A percentile compares a stretch with the other conserved stretches of the same genome.
Conservation (phyloP, 53 echinoderm and acorn worm genomes). For the Holothuria leucospilota region DNA sequence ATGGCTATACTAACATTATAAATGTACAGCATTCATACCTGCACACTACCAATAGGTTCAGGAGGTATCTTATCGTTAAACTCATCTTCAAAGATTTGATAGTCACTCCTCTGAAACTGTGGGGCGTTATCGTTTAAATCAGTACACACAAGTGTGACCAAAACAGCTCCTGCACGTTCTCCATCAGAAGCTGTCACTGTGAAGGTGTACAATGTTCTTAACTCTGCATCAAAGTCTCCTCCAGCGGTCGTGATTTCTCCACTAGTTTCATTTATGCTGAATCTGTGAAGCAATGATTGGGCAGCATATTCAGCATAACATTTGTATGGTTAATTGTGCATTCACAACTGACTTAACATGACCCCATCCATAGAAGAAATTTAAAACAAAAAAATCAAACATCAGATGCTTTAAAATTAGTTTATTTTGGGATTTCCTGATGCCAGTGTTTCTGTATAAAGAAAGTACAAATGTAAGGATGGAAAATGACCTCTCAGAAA, state of each 20-base stretch:
- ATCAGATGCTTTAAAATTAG: too few species aligned
- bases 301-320: too few species aligned
- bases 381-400: too few species aligned
- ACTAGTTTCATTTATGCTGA: neutral
- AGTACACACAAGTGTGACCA: conserved; percentile 11
- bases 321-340: neutral
- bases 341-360: too few species aligned
- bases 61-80: neutral
- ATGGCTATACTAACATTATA: too few species aligned
- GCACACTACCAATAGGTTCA: conserved; percentile 9
- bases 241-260: neutral
- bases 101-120: neutral
- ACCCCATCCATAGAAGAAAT: too few species aligned
- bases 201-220: neutral
- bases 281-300: neutral
- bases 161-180: conserved; percentile 7
- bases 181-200: conserved; percentile 24
- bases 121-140: conserved; percentile 8
- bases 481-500: too few species aligned
- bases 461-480: too few species aligned
- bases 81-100: neutral
- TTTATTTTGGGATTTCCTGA: too few species aligned
- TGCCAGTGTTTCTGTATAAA: too few species aligned
- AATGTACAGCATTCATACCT: neutral
- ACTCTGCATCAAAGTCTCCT: neutral